Evolutionary conservation across 2,888 invertebrate species (phyloP), one percentile per base, ranked within the genome.

Genomic region (Petrolisthes cinctipes): DNA sequence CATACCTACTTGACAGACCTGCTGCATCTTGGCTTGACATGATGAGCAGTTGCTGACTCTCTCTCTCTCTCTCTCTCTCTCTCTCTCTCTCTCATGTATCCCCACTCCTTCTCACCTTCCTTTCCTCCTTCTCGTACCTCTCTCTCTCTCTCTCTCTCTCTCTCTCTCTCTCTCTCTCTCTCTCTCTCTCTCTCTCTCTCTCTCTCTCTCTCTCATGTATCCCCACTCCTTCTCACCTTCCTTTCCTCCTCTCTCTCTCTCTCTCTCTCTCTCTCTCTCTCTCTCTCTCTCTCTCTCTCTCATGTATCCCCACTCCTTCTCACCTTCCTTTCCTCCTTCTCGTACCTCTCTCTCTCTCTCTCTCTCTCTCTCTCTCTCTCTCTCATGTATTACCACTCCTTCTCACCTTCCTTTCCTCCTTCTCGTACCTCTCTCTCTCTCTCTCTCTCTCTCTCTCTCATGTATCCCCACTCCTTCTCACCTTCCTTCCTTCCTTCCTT

Each of bases 1-100:
- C 14, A 20, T 73, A 54, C 79, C 56, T 54, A 20, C 71, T 3
- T 71, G 37, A 6, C 20, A n/a, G 71, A 6, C 71, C 71, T 71
- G n/a, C 71, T 71, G 71, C 71, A 14, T 71, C 71, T 71, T 71
- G 71, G 17, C 20, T n/a, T 6, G 71, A 71, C 71, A 71, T 71
- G 71, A 71, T 71, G 14, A 71, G 71, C 14, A n/a, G 14, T 71
- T 3, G 71, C n/a, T 71, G 20, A 53, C 61, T 57, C 81, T 57
- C 37, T 20, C 81, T 20, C 53, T 80, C n/a, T 17, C 56, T 54
- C 56, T 17, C 80, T 54, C 80, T 54, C 80, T 54, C 56, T 23
- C 80, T 56, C 23, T 54, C 56, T 54, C 80, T 73, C 11, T 73
- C 23, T 9, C 23, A 7, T 23, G 23, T 76, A 11, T 9, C 76